Conservation (phyloP, 2,797 vertebrate genomes). For the Liasis olivaceus region DNA sequence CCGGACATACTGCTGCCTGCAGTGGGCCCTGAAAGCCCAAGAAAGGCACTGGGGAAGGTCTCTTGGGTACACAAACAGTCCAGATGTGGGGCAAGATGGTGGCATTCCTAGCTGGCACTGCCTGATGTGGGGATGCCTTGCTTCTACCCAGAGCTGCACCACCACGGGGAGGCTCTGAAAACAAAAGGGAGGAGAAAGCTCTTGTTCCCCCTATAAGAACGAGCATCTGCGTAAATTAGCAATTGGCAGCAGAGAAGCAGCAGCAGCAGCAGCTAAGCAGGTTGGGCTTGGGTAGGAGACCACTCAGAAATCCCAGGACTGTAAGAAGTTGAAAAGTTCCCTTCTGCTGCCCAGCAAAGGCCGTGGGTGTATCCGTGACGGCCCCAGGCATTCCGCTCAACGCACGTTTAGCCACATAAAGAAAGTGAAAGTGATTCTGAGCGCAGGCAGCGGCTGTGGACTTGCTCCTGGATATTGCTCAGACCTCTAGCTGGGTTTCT, state of each 20-base stretch:
- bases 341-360: neutral
- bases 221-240: no score
- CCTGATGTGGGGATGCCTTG: neutral
- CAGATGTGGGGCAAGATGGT: neutral
- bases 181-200: neutral
- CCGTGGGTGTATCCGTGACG: neutral
- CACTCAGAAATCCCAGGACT: neutral
- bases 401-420: neutral
- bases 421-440: neutral
- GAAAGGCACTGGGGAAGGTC: neutral
- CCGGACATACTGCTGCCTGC: neutral
- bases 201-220: no score
- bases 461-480: neutral
- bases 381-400: neutral
- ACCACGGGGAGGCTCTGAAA: neutral
- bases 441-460: neutral
- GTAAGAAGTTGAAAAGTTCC: neutral
- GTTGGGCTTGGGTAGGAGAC: neutral
- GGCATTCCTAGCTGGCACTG: neutral
- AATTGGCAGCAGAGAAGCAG: no score
- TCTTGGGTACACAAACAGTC: neutral
- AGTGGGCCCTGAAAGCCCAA: neutral
- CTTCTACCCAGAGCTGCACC: neutral
- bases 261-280: neutral
- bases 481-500: neutral